Evolutionary conservation across 2,888 invertebrate genomes (phyloP).

Genomic region (Amaurobius ferox): DNA sequence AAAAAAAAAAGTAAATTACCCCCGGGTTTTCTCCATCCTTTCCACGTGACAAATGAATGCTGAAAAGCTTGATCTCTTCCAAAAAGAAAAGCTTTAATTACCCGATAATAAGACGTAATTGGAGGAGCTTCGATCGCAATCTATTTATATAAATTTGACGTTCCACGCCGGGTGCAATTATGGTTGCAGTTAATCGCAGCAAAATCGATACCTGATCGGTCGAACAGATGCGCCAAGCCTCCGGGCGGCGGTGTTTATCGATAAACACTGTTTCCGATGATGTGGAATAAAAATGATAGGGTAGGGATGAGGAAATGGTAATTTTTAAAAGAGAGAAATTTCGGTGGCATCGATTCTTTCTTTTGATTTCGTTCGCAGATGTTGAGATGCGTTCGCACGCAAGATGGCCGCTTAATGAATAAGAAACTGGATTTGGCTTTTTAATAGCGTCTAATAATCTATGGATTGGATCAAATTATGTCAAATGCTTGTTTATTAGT

Average conservation of each 20-base stretch:
- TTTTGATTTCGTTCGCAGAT: neutral
- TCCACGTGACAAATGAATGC: neutral
- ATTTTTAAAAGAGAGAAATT: slow-evolving; percentile 1
- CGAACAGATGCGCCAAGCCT: neutral
- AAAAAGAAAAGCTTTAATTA: slow-evolving; percentile 42
- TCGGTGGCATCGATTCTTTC: neutral
- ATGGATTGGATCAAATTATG: neutral
- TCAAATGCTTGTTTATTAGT: neutral
- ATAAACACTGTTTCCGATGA: neutral
- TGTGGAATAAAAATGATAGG: neutral
- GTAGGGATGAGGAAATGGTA: slow-evolving; percentile 5
- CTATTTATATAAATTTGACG: slow-evolving; percentile 69
- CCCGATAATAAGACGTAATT: slow-evolving; percentile 63
- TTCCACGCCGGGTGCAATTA: neutral
- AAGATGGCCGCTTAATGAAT: neutral
- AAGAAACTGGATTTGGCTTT: neutral
- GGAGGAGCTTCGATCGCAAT: slow-evolving; percentile 48
- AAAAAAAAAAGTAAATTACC: neutral
- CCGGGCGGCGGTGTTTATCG: neutral
- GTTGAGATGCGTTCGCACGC: neutral
- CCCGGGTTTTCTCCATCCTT: neutral
- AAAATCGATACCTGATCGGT: neutral
- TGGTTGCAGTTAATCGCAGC: slow-evolving; percentile 4
- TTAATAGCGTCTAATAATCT: neutral
- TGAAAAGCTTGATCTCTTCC: neutral